Evolutionary conservation across 2,888 invertebrate genomes (phyloP).

Genomic region (Tipula helvola): DNA sequence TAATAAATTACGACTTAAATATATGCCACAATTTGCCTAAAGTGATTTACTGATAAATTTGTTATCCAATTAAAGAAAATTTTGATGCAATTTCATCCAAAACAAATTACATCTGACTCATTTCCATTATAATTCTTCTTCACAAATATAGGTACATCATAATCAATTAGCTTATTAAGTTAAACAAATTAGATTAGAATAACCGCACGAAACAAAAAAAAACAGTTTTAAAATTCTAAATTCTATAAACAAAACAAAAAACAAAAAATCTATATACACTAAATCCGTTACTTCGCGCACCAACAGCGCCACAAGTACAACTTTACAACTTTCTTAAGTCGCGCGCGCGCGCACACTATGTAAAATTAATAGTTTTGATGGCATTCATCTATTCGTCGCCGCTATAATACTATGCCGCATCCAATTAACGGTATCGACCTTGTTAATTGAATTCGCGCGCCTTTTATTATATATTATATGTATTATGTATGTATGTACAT

Average conservation of each 20-base stretch:
- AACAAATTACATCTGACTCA: not conserved
- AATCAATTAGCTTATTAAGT: not conserved
- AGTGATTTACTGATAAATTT: too few relatives aligned
- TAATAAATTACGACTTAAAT: too few relatives aligned
- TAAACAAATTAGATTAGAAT: not conserved
- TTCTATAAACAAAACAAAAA: not conserved
- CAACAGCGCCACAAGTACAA: not conserved
- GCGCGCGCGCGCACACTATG: too few relatives aligned
- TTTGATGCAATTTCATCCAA: not conserved
- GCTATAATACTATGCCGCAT: not conserved
- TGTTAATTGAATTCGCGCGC: not conserved
- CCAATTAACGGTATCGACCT: not conserved
- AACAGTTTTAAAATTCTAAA: not conserved
- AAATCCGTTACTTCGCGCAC: not conserved
- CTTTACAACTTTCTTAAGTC: not conserved
- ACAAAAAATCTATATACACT: not conserved
- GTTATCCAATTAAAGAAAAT: too few relatives aligned
- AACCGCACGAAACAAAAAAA: not conserved
- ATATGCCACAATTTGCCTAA: too few relatives aligned
- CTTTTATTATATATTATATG: not conserved
- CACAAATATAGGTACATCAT: not conserved
- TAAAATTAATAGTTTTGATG: not conserved
- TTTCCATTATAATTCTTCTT: not conserved
- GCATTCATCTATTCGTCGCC: not conserved
- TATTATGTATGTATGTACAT: too few relatives aligned